Percentiles rank a stretch among this genome's conserved stretches.
Evolutionary conservation across 1,140 invertebrate species (phyloP).

Genomic region (Bicyclus anynana): DNA sequence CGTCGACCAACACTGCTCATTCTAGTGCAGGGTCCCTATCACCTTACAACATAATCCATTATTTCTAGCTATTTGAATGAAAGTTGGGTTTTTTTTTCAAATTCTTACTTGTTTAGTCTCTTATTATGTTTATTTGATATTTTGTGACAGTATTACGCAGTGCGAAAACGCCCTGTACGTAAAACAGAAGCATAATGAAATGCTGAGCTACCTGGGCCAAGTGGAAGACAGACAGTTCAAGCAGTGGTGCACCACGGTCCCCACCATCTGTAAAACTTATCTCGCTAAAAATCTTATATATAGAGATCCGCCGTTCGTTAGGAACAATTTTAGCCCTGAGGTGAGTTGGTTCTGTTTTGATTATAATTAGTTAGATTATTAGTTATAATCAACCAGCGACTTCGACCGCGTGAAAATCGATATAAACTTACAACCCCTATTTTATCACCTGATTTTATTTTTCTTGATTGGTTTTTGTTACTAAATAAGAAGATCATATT

Average conservation of each 20-base stretch:
- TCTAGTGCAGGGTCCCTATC: too few relatives aligned
- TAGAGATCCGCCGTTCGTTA: conserved; percentile 62
- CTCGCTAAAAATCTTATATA: conserved; percentile 65
- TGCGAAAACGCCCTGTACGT: conserved; percentile 54
- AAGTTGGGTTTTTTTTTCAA: too few relatives aligned
- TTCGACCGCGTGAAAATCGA: too few relatives aligned
- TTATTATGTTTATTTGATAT: conserved; percentile 14
- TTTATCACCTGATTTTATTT: too few relatives aligned
- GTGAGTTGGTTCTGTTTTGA: conserved; percentile 34
- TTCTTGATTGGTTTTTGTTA: too few relatives aligned
- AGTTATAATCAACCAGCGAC: too few relatives aligned
- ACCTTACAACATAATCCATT: too few relatives aligned
- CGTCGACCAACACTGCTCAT: too few relatives aligned
- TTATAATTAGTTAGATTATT: too few relatives aligned
- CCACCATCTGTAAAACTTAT: conserved; percentile 51
- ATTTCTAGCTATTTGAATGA: too few relatives aligned
- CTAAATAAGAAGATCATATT: too few relatives aligned
- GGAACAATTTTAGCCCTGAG: conserved; percentile 67
- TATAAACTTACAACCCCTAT: too few relatives aligned
- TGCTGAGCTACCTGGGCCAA: conserved; percentile 53
- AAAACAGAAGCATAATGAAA: conserved; percentile 66
- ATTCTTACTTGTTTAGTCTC: conserved; percentile 4
- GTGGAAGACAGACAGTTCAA: conserved; percentile 62
- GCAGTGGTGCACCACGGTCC: conserved; percentile 58
- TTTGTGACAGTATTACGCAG: conserved; percentile 63